Evolutionary conservation across 2,888 invertebrate genomes (phyloP), one percentile per base, ranked within the genome.

Genomic region (Synanthedon formicaeformis): DNA sequence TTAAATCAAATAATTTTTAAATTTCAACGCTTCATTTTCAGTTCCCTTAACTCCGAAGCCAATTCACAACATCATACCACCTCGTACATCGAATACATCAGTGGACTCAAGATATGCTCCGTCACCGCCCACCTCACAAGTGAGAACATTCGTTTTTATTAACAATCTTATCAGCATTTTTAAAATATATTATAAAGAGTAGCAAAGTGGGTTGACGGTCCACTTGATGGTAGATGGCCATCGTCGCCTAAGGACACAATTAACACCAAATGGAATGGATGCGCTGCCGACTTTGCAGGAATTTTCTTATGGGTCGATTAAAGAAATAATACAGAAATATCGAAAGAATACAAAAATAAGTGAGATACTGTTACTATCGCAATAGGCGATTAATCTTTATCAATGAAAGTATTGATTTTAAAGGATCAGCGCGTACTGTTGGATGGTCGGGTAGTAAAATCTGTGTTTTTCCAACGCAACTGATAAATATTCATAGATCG

Each of bases 51-150:
- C 88, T 34, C 87, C 89, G 53, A 79, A 83, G 65, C 90, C 91
- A 11, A 91, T 91, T 60, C 88, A 88, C 71, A 91, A 91, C 65
- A 89, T 91, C 60, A 89, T 91, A 63, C 89, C 89, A 41, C 86
- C 88, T 18, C 81, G 82, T 51, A 55, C 71, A 53, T 81, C 75
- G 40, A 82, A 81, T 60, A 65, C 64, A 52, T 71, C 79, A 41
- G 71, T 71, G n/a, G 81, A 82, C 58, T 63, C 66, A 49, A 65
- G 73, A 63, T 72, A 78, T 62, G 63, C 71, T 53, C 67, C 73
- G 45, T 65, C 72, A 55, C 69, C 76, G 56, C 75, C 84, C 60
- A 78, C 82, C 45, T 73, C 75, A 58, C 78, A 81, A 70, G 85
- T 83, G 63, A 71, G 71, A 58, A 51, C 61, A 71, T 78, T 69